Conservation (phyloP, 2,113 vertebrate species). For the Donacobius atricapilla region DNA sequence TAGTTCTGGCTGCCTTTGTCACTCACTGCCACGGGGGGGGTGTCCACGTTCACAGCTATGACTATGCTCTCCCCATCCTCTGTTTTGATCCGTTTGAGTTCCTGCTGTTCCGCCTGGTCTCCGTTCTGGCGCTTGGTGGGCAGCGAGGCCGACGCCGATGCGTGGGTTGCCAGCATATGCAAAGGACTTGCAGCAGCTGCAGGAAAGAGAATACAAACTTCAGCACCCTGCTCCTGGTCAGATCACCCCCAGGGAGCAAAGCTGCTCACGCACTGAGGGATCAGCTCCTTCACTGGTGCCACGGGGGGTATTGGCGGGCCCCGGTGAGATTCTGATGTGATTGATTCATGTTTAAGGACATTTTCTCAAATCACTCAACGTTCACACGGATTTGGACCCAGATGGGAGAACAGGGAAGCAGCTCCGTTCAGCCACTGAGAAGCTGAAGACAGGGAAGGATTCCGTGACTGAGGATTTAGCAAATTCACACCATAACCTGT, state of each 20-base stretch:
- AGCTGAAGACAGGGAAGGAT: neutral
- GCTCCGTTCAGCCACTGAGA: neutral
- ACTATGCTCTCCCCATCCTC: conserved; percentile 77
- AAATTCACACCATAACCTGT: rapidly evolving
- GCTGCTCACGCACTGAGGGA: neutral
- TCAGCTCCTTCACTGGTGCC: neutral
- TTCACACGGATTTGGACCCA: neutral
- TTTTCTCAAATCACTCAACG: neutral
- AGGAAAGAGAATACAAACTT: neutral
- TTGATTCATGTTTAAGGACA: neutral
- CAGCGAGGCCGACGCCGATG: conserved; percentile 90
- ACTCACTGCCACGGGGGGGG: conserved; percentile 68
- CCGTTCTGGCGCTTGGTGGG: conserved; percentile 95
- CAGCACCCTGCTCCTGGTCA: neutral
- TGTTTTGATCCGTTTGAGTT: conserved; percentile 85
- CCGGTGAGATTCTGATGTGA: neutral
- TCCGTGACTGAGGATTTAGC: neutral
- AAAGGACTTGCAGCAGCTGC: conserved; percentile 87
- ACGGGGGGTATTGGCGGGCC: rapidly evolving
- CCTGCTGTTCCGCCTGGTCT: conserved; percentile 79
- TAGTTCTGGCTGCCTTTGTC: conserved; percentile 84
- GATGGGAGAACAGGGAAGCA: neutral
- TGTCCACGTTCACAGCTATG: conserved; percentile 77
- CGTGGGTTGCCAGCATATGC: conserved; percentile 92
- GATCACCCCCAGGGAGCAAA: neutral